Conservation (phyloP, 2,888 invertebrate genomes). For the Phengaris arion region DNA sequence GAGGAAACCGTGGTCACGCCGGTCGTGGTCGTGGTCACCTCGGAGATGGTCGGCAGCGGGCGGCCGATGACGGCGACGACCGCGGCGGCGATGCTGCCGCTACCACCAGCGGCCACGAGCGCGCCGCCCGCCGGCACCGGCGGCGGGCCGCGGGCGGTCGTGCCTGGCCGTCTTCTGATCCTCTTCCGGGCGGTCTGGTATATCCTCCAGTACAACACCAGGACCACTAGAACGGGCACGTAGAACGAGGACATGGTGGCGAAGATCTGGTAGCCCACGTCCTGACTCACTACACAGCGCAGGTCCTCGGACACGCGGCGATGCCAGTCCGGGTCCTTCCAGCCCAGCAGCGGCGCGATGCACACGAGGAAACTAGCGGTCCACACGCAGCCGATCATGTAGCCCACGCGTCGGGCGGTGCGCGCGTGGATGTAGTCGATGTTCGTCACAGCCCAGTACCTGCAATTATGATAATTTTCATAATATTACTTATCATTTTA, state of each 20-base stretch:
- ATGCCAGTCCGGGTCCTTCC: constrained; percentile 84
- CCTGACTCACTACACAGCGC: constrained; percentile 90
- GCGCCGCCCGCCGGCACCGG: constrained; percentile 79
- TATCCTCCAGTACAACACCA: constrained; percentile 94
- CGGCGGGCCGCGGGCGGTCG: constrained; percentile 74
- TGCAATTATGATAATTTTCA: constrained; percentile 46
- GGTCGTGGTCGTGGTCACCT: constrained; percentile 84
- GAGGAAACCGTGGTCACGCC: constrained; percentile 86
- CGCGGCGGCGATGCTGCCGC: constrained; percentile 86
- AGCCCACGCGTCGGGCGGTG: constrained; percentile 86
- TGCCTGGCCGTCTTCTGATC: constrained; percentile 85
- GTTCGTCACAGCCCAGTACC: constrained; percentile 95
- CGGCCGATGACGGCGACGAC: constrained; percentile 85
- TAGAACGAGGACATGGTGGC: constrained; percentile 95
- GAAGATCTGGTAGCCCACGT: constrained; percentile 91
- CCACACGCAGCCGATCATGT: constrained; percentile 93
- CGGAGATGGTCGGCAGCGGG: constrained; percentile 86
- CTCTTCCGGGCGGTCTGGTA: constrained; percentile 92
- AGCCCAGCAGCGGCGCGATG: constrained; percentile 91
- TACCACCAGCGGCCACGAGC: constrained; percentile 84
- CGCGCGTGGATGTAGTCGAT: constrained; percentile 93
- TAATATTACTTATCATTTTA: not conserved
- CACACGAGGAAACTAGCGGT: constrained; percentile 89
- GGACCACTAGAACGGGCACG: constrained; percentile 91
- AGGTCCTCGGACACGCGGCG: constrained; percentile 81